These are phyloP conservation scores for Mercenaria mercenaria DNA, from an alignment of 1,140 invertebrate species.

Conservation along the genomic window DNA sequence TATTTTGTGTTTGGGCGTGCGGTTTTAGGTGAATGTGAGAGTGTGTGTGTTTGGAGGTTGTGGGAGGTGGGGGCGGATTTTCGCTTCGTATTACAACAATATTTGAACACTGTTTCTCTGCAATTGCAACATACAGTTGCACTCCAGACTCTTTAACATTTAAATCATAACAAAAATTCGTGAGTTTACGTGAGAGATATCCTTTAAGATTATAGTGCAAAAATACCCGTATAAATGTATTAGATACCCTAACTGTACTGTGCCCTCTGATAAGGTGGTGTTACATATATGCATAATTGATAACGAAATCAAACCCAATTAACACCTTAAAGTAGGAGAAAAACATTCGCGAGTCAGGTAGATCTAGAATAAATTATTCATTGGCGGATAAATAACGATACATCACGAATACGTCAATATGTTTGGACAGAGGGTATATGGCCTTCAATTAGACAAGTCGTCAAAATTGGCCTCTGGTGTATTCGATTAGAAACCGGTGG, in stretches of 20 bases:
- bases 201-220: too few relatives aligned
- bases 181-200: too few relatives aligned
- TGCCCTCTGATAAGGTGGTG: not conserved
- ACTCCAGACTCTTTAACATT: too few relatives aligned
- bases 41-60: too few relatives aligned
- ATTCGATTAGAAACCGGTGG: not conserved
- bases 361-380: constrained; percentile 1
- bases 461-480: not conserved
- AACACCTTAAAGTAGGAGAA: not conserved
- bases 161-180: too few relatives aligned
- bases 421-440: not conserved
- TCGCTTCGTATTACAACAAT: too few relatives aligned
- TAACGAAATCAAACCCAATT: constrained; percentile 14
- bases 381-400: not conserved
- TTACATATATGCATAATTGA: constrained; percentile 1
- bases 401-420: not conserved
- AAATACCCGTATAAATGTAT: not conserved
- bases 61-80: too few relatives aligned
- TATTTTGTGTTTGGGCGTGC: too few relatives aligned
- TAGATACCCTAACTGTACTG: not conserved
- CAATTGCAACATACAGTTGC: too few relatives aligned
- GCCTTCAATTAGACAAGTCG: not conserved
- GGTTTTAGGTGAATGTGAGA: too few relatives aligned
- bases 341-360: not conserved
- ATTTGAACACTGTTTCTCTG: too few relatives aligned